A percentile compares a stretch with the other conserved stretches of the same genome.
phyloP scores from a whole-genome alignment of 1,140 invertebrate species.

The Bombus waltoni region DNA sequence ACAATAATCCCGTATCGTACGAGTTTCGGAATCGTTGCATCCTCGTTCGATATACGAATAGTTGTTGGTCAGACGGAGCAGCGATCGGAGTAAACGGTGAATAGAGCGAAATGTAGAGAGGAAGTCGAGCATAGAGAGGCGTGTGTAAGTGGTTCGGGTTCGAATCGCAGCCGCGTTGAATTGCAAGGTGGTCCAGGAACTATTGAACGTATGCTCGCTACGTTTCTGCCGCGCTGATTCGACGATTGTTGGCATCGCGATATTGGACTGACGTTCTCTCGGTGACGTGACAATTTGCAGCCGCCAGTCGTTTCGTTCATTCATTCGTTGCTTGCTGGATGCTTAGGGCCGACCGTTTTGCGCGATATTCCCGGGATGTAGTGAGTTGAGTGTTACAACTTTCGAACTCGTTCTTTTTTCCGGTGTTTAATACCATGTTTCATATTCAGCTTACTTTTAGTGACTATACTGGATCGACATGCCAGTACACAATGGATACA shows the following conservation, averaged over 20 bases:
- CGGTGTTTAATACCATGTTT: neutral
- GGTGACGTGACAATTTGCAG: constrained; percentile 28
- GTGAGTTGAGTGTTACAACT: neutral
- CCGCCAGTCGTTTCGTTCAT: neutral
- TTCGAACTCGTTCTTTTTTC: neutral
- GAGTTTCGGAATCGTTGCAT: neutral
- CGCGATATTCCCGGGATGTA: neutral
- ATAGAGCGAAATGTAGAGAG: neutral
- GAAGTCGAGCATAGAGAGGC: neutral
- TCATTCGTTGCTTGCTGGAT: constrained; percentile 5
- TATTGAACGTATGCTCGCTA: constrained; percentile 41
- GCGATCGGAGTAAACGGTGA: neutral
- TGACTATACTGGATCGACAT: no score
- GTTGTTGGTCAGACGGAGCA: neutral
- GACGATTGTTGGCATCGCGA: constrained; percentile 37
- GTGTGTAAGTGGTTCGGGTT: constrained; percentile 40
- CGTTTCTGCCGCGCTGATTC: constrained; percentile 38
- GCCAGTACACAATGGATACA: no score
- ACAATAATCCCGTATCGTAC: constrained; percentile 25
- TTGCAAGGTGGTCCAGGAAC: constrained; percentile 38
- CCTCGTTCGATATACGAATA: neutral
- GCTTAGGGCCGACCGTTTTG: neutral
- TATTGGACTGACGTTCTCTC: constrained; percentile 28
- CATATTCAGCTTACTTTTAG: no score
- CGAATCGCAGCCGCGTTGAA: constrained; percentile 46